phyloP scores from a whole-genome alignment of 2,888 invertebrate genomes.

The Adela reaumurella region DNA sequence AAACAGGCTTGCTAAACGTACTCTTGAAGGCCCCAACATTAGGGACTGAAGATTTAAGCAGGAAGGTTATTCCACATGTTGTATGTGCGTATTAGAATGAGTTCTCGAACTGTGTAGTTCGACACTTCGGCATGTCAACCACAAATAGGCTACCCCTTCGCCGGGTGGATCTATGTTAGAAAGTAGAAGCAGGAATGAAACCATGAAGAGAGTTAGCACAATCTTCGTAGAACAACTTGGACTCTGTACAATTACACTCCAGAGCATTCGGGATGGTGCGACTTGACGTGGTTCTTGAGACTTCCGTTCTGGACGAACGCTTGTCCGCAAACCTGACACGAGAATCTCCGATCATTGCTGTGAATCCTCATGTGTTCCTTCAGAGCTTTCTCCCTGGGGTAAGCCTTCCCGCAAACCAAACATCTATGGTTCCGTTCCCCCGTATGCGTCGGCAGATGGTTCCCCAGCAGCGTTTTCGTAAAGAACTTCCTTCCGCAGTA shows the following conservation, averaged over 20 bases:
- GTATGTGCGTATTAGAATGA: no score
- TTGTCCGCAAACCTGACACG: constrained; percentile 35
- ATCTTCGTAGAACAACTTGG: no score
- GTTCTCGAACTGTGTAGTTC: no score
- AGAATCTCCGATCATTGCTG: constrained; percentile 48
- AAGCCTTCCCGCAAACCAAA: constrained; percentile 12
- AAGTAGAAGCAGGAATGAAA: no score
- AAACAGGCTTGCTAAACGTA: no score
- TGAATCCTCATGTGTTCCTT: constrained; percentile 40
- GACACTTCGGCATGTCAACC: no score
- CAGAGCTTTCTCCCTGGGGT: constrained; percentile 15
- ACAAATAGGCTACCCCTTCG: no score
- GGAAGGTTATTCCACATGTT: no score
- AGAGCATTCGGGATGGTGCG: constrained; percentile 18
- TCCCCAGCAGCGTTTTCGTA: constrained; percentile 15
- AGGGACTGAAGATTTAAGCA: no score
- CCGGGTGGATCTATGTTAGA: no score
- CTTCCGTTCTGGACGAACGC: constrained; percentile 49
- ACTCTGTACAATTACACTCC: background rate
- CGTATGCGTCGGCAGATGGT: constrained; percentile 17
- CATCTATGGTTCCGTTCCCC: constrained; percentile 11
- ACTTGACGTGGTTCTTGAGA: constrained; percentile 44
- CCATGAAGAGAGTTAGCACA: no score
- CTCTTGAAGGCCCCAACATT: no score
- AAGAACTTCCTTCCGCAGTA: constrained; percentile 33